phyloP scores from a whole-genome alignment of 2,797 vertebrate genomes.

The Gymnopithys bicolor region DNA sequence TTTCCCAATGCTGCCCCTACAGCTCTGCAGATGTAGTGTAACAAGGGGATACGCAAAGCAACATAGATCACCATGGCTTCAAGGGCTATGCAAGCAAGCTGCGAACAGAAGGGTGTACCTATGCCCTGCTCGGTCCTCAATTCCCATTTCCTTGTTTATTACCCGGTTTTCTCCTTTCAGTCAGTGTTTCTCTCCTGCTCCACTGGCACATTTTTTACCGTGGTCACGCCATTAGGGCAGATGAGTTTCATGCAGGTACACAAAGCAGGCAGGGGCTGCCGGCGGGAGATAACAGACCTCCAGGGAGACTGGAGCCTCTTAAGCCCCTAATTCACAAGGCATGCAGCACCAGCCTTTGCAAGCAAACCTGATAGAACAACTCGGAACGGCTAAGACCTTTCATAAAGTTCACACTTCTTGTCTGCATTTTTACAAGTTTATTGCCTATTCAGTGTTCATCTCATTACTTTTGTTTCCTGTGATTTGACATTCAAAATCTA shows the following conservation, averaged over 20 bases:
- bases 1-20: slow-evolving; percentile 32
- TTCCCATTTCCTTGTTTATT: neutral
- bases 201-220: neutral
- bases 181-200: neutral
- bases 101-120: neutral
- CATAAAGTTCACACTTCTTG: neutral
- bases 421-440: neutral
- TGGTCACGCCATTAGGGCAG: neutral
- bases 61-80: fast-evolving
- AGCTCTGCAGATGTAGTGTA: neutral
- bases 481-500: neutral
- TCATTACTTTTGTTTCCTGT: neutral
- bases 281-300: slow-evolving; percentile 33
- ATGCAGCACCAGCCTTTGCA: neutral
- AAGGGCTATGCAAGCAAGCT: neutral
- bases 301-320: slow-evolving; percentile 6
- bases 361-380: neutral
- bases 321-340: slow-evolving; percentile 33
- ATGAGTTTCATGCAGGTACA: slow-evolving; percentile 30
- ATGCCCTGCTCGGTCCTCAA: neutral
- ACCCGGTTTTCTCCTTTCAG: neutral
- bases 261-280: slow-evolving; percentile 43
- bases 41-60: neutral
- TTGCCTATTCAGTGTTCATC: neutral
- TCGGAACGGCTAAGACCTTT: neutral